A percentile compares a stretch with the other conserved stretches of the same genome.
phyloP scores from a whole-genome alignment of 37 sponge, comb jelly and placozoan genomes.

The Ephydatia muelleri region DNA sequence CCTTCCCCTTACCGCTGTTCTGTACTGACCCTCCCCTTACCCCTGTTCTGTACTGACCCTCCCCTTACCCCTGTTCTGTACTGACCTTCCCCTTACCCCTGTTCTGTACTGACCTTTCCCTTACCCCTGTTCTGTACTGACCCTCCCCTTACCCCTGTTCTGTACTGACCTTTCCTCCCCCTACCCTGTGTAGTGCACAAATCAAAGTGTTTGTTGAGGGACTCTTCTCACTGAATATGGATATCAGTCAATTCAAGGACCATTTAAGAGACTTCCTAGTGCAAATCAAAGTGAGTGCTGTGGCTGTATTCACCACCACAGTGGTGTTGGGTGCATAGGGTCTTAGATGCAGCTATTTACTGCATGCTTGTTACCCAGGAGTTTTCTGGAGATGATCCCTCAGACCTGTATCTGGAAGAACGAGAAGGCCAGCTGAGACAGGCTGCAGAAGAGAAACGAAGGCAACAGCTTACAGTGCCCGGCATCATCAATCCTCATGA shows the following conservation, averaged over 20 bases:
- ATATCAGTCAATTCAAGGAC: slow-evolving; percentile 86
- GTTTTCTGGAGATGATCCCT: slow-evolving; percentile 79
- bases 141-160: too few species aligned
- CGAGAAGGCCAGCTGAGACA: slow-evolving; percentile 80
- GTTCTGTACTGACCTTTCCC: too few species aligned
- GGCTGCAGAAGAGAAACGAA: slow-evolving; percentile 86
- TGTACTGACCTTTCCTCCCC: neutral
- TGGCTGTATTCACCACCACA: neutral
- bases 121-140: too few species aligned
- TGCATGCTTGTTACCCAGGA: slow-evolving; percentile 54
- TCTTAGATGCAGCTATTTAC: neutral
- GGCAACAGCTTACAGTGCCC: slow-evolving; percentile 81
- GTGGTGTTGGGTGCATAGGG: neutral
- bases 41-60: too few species aligned
- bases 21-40: too few species aligned
- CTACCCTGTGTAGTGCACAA: slow-evolving; percentile 63
- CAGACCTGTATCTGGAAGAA: slow-evolving; percentile 88
- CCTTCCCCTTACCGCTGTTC: too few species aligned
- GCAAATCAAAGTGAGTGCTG: slow-evolving; percentile 80
- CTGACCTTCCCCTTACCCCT: too few species aligned
- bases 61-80: too few species aligned
- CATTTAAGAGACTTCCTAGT: slow-evolving; percentile 95
- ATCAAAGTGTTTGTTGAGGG: slow-evolving; percentile 88
- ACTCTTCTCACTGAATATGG: slow-evolving; percentile 80
- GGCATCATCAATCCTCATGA: slow-evolving; percentile 99